Conservation (phyloP, 1,140 invertebrate species). For the Atta cephalotes region DNA sequence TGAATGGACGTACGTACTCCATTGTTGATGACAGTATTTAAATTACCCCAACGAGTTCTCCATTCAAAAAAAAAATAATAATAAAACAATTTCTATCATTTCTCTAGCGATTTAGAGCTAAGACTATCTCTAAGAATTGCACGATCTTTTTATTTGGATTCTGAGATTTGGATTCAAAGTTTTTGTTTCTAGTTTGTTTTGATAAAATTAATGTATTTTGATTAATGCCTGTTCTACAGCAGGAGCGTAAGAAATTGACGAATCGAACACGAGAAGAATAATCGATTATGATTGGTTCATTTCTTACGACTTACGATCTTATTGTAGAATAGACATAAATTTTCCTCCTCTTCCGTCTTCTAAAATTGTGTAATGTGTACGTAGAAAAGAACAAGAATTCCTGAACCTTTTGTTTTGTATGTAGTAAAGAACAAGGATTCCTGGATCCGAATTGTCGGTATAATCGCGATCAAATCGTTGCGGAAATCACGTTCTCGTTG, state of each 20-base stretch:
- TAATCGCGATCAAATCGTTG: neutral
- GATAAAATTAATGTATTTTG: neutral
- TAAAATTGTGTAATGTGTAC: neutral
- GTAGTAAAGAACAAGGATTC: neutral
- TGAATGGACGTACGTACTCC: neutral
- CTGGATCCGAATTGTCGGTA: neutral
- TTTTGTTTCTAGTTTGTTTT: neutral
- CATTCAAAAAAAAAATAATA: neutral
- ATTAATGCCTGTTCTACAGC: no score
- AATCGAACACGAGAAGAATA: no score
- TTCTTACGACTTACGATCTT: no score
- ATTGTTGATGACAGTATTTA: neutral
- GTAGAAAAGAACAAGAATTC: neutral
- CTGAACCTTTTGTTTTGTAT: neutral
- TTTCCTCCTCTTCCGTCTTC: neutral
- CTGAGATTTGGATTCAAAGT: neutral
- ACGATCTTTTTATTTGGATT: neutral
- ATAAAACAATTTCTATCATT: neutral
- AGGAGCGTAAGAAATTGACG: no score
- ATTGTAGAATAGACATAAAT: neutral
- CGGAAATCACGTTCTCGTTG: constrained; percentile 29
- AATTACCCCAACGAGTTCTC: neutral
- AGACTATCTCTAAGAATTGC: neutral
- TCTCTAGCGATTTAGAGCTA: neutral
- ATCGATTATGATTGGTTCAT: no score